Evolutionary conservation across 2,797 vertebrate genomes (phyloP).

Genomic region (Protonibea diacanthus): DNA sequence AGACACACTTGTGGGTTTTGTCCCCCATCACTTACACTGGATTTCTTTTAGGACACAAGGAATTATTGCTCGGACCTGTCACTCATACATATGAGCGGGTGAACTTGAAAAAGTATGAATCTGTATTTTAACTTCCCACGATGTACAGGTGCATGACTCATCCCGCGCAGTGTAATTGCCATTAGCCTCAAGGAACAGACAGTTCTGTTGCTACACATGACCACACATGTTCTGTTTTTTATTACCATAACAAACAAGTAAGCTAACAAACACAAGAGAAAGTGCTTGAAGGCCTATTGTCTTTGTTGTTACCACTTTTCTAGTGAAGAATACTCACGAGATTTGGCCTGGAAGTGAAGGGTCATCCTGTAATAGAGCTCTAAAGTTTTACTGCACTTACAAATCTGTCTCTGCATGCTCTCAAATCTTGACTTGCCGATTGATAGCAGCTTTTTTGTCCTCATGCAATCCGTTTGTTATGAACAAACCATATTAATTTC

Average conservation of each 20-base stretch:
- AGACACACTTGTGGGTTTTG: neutral
- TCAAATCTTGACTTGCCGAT: slow-evolving; percentile 14
- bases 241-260: neutral
- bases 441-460: slow-evolving; percentile 40
- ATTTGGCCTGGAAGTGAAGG: neutral
- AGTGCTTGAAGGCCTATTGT: neutral
- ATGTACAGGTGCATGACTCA: neutral
- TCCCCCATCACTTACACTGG: neutral
- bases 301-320: neutral
- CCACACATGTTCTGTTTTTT: neutral
- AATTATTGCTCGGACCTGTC: neutral
- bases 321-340: neutral
- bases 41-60: neutral
- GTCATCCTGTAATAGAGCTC: neutral
- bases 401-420: slow-evolving; percentile 11
- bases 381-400: neutral
- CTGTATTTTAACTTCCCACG: neutral
- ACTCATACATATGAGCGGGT: neutral
- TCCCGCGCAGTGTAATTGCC: too few species aligned
- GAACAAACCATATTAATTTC: slow-evolving; percentile 25
- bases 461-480: slow-evolving; percentile 28
- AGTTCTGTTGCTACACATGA: neutral
- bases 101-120: neutral
- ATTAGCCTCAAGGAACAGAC: neutral
- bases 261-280: neutral